Base-by-base conservation (phyloP, 2,888 invertebrate genomes). In the Andrena praecox region DNA sequence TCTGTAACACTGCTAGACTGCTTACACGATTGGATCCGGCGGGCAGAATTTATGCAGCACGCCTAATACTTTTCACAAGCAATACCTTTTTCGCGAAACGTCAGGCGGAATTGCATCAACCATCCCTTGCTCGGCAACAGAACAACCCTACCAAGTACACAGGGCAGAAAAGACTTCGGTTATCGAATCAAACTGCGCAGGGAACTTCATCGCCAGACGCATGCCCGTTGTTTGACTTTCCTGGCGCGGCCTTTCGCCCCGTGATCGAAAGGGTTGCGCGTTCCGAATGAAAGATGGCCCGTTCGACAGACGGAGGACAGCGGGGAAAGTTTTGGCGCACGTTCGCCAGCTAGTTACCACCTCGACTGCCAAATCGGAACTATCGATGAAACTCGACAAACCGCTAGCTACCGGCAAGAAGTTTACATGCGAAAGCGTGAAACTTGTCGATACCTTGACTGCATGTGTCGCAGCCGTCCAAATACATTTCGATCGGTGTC, bases 361-460 rank as follows among this genome's bases (percentile, higher is more conserved):
- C 52, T 42, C 52, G 69, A 78, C 35, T 67, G 35, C 24, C 48
- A 78, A 87, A 84, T 82, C 80, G 87, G 84, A 88, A 84, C 82
- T 88, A 80, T 85, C 87, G 84, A 79, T 16, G 77, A 75, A 82
- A 81, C 74, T 84, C 50, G 27, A 35, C 42, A 10, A 48, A 27
- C 75, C 35, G 29, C 42, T 6, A 48, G 64, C 20, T 66, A 33
- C 62, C 24, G 20, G 27, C 50, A 31, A 56, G 7, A 54, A 85
- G 75, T 83, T 83, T 33, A 48, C 24, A 50, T 60, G 60, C 20
- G 52, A 72, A 72, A 77, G 66, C 72, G 50, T 2, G 75, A 68
- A 69, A 81, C 60, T 77, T 24, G 31, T 54, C 2, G 56, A 66
- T 54, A 68, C 10, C 56, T 69, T 59, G 10, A 42, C 56, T 69